Percentiles rank a stretch among this genome's conserved stretches.
These are phyloP conservation scores for Paragorgia papillata DNA, from an alignment of 92 coral and sea anemone species.

Conservation along the genomic window DNA sequence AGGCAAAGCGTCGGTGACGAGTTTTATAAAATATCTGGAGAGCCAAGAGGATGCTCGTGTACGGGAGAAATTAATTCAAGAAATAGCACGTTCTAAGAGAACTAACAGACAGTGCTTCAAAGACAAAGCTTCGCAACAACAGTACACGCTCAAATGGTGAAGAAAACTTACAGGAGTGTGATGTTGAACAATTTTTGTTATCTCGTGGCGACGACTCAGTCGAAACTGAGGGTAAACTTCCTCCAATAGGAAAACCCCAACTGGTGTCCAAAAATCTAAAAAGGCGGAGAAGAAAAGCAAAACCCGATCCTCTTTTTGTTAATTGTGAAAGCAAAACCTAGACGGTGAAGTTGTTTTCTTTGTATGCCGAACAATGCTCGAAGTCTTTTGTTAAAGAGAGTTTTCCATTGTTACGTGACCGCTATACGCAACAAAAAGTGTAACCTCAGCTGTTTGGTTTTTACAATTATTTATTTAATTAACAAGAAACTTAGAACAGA, in stretches of 20 bases:
- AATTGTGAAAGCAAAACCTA: too few species aligned
- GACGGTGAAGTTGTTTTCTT: constrained; percentile 1
- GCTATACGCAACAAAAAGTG: too few species aligned
- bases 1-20: not conserved
- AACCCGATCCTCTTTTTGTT: not conserved
- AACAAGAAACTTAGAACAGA: too few species aligned
- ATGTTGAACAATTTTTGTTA: not conserved
- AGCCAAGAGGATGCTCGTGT: not conserved
- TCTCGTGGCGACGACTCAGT: not conserved
- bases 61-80: not conserved
- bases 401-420: too few species aligned
- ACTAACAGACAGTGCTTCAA: not conserved
- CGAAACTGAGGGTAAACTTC: not conserved
- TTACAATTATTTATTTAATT: too few species aligned
- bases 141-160: not conserved
- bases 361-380: constrained; percentile 5
- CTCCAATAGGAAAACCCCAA: not conserved
- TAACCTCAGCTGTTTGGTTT: too few species aligned
- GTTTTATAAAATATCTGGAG: not conserved
- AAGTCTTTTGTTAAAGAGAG: not conserved
- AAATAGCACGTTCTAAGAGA: not conserved
- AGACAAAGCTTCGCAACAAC: too few species aligned
- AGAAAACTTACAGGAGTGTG: not conserved
- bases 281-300: not conserved
- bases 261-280: not conserved